Conservation (phyloP, 2,797 vertebrate genomes). For the Macroramphosus scolopax region DNA sequence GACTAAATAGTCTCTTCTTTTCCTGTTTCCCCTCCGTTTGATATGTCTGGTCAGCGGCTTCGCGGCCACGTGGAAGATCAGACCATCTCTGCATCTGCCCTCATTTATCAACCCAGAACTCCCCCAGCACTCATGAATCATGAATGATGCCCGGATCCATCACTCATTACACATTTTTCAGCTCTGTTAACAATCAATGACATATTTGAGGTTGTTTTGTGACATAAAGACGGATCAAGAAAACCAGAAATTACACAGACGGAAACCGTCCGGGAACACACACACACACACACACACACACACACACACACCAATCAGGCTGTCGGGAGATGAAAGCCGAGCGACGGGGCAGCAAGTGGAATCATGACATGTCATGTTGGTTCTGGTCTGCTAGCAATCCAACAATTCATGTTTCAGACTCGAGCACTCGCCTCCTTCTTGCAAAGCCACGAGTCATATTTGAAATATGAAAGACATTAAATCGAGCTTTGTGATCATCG, state of each 20-base stretch:
- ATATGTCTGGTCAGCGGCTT: constrained; percentile 52
- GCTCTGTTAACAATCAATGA: constrained; percentile 3
- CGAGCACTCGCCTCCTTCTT: too few species aligned
- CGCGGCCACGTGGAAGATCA: constrained; percentile 28
- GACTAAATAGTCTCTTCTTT: constrained; percentile 63
- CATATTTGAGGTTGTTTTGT: constrained; percentile 1
- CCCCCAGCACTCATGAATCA: too few species aligned
- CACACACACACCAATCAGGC: too few species aligned
- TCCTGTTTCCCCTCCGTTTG: constrained; percentile 37
- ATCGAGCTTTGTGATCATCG: too few species aligned
- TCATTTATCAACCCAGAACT: not conserved
- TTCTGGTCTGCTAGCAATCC: too few species aligned
- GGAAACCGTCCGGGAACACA: not conserved
- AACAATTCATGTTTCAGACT: too few species aligned
- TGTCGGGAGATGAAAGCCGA: too few species aligned
- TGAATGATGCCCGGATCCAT: constrained; percentile 1
- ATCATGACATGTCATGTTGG: too few species aligned
- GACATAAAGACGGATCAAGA: constrained; percentile 6
- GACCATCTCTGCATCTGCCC: constrained; percentile 21
- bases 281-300: too few species aligned
- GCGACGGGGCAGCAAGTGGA: too few species aligned
- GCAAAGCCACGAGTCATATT: too few species aligned
- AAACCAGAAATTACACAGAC: constrained; percentile 22
- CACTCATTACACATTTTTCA: not conserved
- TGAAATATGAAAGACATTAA: too few species aligned